Percentiles rank a stretch among this genome's conserved stretches.
Conservation (phyloP, 2,113 vertebrate species). For the Mustela nigripes region DNA sequence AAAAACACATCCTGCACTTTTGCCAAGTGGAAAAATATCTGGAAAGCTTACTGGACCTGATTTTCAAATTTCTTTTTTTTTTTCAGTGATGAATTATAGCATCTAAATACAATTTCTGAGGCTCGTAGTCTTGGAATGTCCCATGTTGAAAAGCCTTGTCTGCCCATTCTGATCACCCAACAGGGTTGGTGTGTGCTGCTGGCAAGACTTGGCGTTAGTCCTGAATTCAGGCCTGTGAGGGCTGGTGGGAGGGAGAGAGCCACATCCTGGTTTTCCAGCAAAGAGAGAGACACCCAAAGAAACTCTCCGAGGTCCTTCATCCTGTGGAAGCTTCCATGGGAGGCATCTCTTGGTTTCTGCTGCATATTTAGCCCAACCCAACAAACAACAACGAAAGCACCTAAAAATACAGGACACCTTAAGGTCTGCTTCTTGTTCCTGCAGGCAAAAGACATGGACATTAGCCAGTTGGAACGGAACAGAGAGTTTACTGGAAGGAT, state of each 20-base stretch:
- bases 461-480: neutral
- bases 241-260: no score
- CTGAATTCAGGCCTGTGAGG: neutral
- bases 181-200: neutral
- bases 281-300: fast-evolving
- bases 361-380: no score
- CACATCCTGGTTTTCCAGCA: neutral
- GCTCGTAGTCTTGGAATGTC: neutral
- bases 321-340: no score
- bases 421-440: neutral
- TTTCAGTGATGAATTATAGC: neutral
- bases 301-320: neutral
- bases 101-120: neutral
- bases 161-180: neutral
- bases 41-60: conserved; percentile 41
- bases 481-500: neutral
- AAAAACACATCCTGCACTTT: conserved; percentile 44
- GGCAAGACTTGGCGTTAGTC: neutral
- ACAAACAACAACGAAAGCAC: neutral
- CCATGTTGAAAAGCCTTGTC: neutral
- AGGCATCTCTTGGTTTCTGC: neutral
- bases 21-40: conserved; percentile 32
- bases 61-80: neutral
- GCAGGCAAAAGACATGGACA: neutral
- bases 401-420: fast-evolving